Evolutionary conservation across 2,888 invertebrate species (phyloP), one percentile per base, ranked within the genome.

Genomic region (Sicus ferrugineus): DNA sequence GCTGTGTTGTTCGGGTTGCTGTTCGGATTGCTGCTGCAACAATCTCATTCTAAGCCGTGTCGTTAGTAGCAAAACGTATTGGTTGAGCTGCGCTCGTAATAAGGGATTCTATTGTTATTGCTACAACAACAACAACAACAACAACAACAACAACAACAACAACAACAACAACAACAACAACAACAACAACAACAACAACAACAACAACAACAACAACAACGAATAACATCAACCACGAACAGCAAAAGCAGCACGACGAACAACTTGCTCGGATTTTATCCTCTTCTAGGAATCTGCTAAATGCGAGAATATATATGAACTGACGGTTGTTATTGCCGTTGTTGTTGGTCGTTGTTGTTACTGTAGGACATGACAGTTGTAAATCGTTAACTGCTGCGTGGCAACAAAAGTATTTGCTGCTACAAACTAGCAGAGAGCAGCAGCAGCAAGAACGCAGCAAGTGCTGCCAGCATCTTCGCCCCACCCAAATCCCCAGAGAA

Each of bases 71-170:
- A 71, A 73, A 72, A 64, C 66, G 68, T 73, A n/a, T 73, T 66
- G 73, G 54, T 63, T 73, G 77, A 80, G 79, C 77, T 46, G 5
- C 38, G 21, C 66, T 66, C 66, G 58, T 46, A 66, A 56, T 46
- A 38, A 65, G 46, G 65, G 52, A 52, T 65, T 48, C 48, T 19
- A 9, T 31, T 4, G 30, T 23, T 61, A 42, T 42, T 42, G 19
- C 61, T 11, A 42, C 61, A 21, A 50, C 50, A 21, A 11, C 9
- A 9, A n/a, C 58, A 19, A 30, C 19, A 34, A 16, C 50, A 21
- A 11, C 9, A 9, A n/a, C 58, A 19, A 30, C 19, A 34, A 16
- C 61, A 3, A 42, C 61, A 21, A 50, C 50, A 21, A 21, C 52
- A 19, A 21, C 52, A 23, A 11, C 19, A 52, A 9, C 38, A 11